Conservation (phyloP, 2,888 invertebrate genomes). For the Smittia aterrima region DNA sequence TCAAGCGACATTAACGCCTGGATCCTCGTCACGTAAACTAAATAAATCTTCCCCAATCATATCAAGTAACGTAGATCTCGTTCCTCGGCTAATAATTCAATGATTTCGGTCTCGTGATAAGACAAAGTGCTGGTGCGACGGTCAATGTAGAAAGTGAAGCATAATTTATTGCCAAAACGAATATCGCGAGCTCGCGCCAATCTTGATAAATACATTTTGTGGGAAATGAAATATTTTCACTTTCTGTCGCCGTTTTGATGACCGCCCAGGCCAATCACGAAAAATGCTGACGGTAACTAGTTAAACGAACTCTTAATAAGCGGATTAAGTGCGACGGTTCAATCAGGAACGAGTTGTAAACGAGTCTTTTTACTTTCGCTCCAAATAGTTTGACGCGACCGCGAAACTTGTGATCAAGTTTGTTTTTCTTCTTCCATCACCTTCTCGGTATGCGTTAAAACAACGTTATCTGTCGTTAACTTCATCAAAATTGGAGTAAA, state of each 20-base stretch:
- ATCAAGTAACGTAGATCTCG: neutral
- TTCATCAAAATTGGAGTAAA: neutral
- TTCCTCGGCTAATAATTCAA: neutral
- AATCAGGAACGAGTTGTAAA: constrained; percentile 1
- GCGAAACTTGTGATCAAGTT: constrained; percentile 29
- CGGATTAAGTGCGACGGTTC: neutral
- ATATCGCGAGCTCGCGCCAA: neutral
- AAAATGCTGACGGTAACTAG: neutral
- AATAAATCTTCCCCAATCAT: neutral
- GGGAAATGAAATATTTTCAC: neutral
- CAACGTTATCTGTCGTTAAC: neutral
- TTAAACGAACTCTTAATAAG: neutral
- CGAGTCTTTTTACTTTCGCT: constrained; percentile 28
- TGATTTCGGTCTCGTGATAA: neutral
- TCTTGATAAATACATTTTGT: neutral
- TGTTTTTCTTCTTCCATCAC: neutral
- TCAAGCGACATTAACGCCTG: neutral
- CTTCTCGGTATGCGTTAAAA: neutral
- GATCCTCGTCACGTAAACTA: neutral
- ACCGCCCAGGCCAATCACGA: neutral
- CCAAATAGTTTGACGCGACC: constrained; percentile 30
- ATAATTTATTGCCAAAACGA: neutral
- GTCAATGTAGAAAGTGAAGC: neutral
- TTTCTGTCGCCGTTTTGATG: neutral
- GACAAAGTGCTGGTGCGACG: neutral